Base-by-base conservation (phyloP, 2,888 invertebrate genomes). In the Drosophila buzzatii region DNA sequence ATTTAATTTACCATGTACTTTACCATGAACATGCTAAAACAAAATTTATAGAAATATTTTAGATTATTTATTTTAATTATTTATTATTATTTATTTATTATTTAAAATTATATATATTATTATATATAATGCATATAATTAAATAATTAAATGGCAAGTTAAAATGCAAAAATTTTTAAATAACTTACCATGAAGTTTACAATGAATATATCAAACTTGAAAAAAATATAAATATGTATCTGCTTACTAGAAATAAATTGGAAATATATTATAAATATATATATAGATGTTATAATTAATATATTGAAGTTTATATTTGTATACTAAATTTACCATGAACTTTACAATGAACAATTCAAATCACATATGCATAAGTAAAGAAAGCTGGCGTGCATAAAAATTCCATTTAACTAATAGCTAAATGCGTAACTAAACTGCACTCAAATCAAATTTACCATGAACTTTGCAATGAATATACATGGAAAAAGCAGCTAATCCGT, bases 361-460 rank as follows among this genome's bases (percentile, higher is more conserved):
- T 47, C 9, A 27, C 1, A 27, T 27, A 27, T 27, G 27, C 27
- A 27, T 27, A 27, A 27, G 23, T 23, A 23, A 27, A 6, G 27
- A 27, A 27, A 27, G 27, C 27, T 27, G 1, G 27, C 27, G 6
- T 27, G 27, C 27, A 27, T 27, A 27, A 2, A 5, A 47, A 9
- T 2, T 0, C 31, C 5, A n/a, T 49, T 12, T 6, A 18, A 12
- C 33, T 33, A 18, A 33, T 6, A 18, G 12, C 33, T 33, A 18
- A 33, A n/a, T 51, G 49, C 31, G 31, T 33, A 33, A 18, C n/a
- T 10, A 23, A 49, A 31, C 27, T 27, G 8, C 27, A n/a, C n/a
- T 49, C 10, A n/a, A 51, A 51, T 18, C 18, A 35, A 51, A 51
- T 14, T 35, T 51, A 51, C 33, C 35, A 51, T 51, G 51, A 51